Base-by-base conservation (phyloP, 2,888 invertebrate species). In the Perithous albicinctus region DNA sequence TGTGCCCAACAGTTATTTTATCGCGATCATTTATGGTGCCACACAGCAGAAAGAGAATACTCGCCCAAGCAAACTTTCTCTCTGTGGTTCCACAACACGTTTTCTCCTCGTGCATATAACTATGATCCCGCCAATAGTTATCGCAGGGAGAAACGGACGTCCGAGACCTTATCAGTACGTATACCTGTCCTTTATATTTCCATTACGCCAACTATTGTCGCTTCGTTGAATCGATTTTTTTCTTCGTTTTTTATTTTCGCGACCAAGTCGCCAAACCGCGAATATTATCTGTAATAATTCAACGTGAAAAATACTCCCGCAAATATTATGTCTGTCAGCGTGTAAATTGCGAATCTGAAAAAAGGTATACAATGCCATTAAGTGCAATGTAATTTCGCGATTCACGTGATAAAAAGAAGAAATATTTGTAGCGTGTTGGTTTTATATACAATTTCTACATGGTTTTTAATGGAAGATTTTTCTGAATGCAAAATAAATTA, bases 1-100 rank as follows among this genome's bases (percentile, higher is more conserved):
- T 20, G 18, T 12, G n/a, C 59, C 26, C 82, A 76, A 79, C 82
- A 76, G 82, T 82, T 82, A 79, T 79, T 79, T 82, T 82, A 82
- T 82, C 79, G 82, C 67, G 67, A 66, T 63, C 82, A 79, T 82
- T 82, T 76, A 79, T 73, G 72, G 54, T 56, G 51, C 63, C 64
- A n/a, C n/a, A n/a, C n/a, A 46, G 38, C 72, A 61, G 54, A 54
- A 43, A 66, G 66, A 23, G 59, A 29, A 20, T 20, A 15, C 29
- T 15, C n/a, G 0, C 35, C 70, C 54, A 23, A 59, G 70, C 56
- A 8, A n/a, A 59, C 59, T 72, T 59, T 70, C 20, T 70, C 70
- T 46, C 32, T 32, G 59, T 43, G 38, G 20, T 8, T 15, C 35
- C n/a, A n/a, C 18, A n/a, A 72, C 59, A 82, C 70, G 61, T 48